These are phyloP conservation scores for Darevskia mixta DNA, from an alignment of 2,797 vertebrate species.

Conservation along the genomic window DNA sequence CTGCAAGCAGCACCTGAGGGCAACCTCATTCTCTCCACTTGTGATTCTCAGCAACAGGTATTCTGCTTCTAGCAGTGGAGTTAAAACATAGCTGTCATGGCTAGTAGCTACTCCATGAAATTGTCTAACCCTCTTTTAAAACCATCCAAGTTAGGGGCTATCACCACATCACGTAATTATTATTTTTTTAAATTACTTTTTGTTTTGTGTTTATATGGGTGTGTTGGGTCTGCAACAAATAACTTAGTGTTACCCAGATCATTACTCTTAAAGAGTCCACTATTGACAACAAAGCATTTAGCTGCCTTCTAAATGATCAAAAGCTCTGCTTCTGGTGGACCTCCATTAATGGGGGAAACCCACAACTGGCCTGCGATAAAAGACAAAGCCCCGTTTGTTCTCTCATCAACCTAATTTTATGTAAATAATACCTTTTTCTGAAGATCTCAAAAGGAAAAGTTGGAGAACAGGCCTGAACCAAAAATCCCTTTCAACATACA, in stretches of 20 bases:
- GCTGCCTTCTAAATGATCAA: neutral
- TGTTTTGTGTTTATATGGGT: no score
- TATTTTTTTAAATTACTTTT: no score
- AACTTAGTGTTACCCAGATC: neutral
- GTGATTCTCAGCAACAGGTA: no score
- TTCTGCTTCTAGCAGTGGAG: no score
- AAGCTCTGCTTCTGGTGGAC: neutral
- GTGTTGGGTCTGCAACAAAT: neutral
- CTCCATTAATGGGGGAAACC: neutral
- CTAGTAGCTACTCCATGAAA: no score
- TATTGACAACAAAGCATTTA: neutral
- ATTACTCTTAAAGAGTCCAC: neutral
- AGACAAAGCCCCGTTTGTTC: neutral
- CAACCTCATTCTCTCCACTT: no score
- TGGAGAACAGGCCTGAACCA: neutral
- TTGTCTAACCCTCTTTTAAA: no score
- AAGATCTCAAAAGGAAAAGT: neutral
- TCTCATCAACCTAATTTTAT: no score
- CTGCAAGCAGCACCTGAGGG: no score
- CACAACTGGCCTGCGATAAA: neutral
- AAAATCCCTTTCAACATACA: neutral
- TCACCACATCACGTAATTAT: neutral
- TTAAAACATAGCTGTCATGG: no score
- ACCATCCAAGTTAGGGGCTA: neutral
- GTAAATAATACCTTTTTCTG: neutral